Percentiles rank a stretch among this genome's conserved stretches.
Evolutionary conservation across 2,888 invertebrate species (phyloP).

Genomic region (Synanthedon tipuliformis): DNA sequence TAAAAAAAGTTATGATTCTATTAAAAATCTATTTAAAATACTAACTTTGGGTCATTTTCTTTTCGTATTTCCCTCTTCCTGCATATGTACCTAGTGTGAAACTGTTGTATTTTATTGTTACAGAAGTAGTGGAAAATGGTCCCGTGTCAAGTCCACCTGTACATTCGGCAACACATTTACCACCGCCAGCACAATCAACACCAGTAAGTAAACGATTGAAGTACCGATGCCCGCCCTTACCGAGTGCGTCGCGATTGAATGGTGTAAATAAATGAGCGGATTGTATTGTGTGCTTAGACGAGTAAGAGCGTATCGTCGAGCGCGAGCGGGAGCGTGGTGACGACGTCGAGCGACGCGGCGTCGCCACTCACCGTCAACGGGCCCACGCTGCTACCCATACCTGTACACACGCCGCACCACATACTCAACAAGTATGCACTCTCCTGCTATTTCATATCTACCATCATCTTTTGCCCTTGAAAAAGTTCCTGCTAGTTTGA

Average conservation of each 20-base stretch:
- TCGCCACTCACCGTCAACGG: slow-evolving; percentile 57
- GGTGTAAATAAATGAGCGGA: neutral
- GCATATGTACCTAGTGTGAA: no score
- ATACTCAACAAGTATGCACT: slow-evolving; percentile 42
- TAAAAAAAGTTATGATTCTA: no score
- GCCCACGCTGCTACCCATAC: slow-evolving; percentile 21
- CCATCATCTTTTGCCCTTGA: no score
- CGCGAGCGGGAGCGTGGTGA: slow-evolving; percentile 7
- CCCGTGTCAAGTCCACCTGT: slow-evolving; percentile 48
- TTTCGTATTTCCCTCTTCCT: no score
- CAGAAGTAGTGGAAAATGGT: slow-evolving; percentile 69
- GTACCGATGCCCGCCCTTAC: no score
- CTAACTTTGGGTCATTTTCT: no score
- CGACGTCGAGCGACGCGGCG: slow-evolving; percentile 19
- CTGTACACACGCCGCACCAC: slow-evolving; percentile 41
- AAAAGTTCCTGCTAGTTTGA: no score
- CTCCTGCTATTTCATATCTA: neutral
- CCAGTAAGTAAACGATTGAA: slow-evolving; percentile 28
- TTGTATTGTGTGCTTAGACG: slow-evolving; percentile 27
- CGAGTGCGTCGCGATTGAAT: no score
- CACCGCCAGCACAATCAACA: slow-evolving; percentile 32
- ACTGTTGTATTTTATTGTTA: slow-evolving; percentile 15
- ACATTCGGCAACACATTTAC: slow-evolving; percentile 19
- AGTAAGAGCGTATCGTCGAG: slow-evolving; percentile 23
- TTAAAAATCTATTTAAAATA: no score